Percentiles rank a stretch among this genome's conserved stretches.
Evolutionary conservation across 2,888 invertebrate genomes (phyloP).

Genomic region (Punctoribates punctum): DNA sequence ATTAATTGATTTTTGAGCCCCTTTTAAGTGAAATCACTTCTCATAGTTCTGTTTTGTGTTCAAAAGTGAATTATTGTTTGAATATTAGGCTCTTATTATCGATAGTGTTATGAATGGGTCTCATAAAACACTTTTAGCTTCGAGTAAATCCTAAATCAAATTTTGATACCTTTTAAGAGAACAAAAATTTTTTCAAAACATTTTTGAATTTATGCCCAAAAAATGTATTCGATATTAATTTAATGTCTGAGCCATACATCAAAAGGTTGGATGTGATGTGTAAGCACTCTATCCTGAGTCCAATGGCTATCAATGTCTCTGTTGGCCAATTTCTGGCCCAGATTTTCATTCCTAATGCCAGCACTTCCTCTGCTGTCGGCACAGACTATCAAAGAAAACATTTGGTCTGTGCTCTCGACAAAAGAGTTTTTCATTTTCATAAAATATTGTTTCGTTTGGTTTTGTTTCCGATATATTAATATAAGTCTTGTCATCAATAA

Average conservation of each 20-base stretch:
- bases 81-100: not conserved
- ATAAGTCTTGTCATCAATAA: slow-evolving; percentile 1
- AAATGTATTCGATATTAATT: not conserved
- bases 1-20: too few relatives aligned
- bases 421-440: not conserved
- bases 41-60: not conserved
- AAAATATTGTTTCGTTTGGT: not conserved
- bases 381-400: slow-evolving; percentile 4
- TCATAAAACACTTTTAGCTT: not conserved
- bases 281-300: not conserved
- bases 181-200: not conserved
- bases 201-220: slow-evolving; percentile 12
- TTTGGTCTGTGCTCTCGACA: not conserved
- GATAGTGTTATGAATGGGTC: not conserved
- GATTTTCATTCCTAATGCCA: slow-evolving; percentile 16
- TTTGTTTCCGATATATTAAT: not conserved
- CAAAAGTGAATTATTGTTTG: not conserved
- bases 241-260: slow-evolving; percentile 5
- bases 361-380: slow-evolving; percentile 16
- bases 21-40: not conserved
- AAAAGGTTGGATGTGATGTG: not conserved
- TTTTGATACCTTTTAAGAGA: not conserved
- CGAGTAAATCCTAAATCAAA: not conserved
- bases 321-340: slow-evolving; percentile 20
- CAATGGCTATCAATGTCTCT: not conserved